phyloP scores from a whole-genome alignment of 2,113 vertebrate genomes.

The Alosa alosa region DNA sequence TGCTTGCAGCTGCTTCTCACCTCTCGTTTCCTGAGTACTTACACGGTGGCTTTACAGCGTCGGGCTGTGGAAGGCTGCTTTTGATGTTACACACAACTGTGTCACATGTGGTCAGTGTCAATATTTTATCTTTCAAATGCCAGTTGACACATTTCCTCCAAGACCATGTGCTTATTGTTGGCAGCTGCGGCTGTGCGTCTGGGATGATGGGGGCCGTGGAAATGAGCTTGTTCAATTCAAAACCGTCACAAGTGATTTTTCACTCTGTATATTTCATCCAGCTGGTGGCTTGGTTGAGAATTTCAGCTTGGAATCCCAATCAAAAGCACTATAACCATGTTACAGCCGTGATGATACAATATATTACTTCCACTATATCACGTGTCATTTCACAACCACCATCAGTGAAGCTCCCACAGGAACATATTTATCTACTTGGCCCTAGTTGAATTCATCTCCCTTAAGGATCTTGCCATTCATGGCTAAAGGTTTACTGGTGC shows the following conservation, averaged over 20 bases:
- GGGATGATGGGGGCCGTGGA: neutral
- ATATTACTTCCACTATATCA: neutral
- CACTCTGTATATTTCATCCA: neutral
- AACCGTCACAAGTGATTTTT: constrained; percentile 4
- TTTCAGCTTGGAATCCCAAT: neutral
- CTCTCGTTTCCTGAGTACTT: neutral
- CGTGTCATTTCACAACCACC: neutral
- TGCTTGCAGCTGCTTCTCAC: neutral
- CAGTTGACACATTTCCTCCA: constrained; percentile 11
- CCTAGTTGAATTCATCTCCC: neutral
- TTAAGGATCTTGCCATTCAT: neutral
- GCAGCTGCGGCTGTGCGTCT: neutral
- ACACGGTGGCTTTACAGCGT: constrained; percentile 1
- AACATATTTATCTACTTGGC: neutral
- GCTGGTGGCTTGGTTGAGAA: neutral
- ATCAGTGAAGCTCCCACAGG: neutral
- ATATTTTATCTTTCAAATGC: neutral
- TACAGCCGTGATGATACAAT: neutral
- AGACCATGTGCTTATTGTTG: constrained; percentile 4
- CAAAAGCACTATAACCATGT: neutral
- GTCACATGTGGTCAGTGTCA: constrained; percentile 11
- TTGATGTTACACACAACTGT: neutral
- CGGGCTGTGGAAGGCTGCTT: neutral
- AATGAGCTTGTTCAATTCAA: neutral
- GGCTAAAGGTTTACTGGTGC: neutral